A percentile compares a stretch with the other conserved stretches of the same genome.
Conservation (phyloP, 1,140 invertebrate species). For the Drosophila repletoides region DNA sequence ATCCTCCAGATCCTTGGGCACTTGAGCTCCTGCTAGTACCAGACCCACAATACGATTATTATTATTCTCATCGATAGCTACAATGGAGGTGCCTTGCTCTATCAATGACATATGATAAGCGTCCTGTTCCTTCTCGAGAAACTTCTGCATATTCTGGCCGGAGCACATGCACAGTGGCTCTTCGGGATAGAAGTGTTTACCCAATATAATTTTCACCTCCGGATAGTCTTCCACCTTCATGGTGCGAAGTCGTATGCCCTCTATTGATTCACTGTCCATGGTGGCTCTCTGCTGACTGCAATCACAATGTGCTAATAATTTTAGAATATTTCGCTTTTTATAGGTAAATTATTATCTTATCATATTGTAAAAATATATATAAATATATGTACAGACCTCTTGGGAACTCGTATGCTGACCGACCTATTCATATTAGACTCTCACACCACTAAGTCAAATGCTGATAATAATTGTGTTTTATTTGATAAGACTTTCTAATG, state of each 20-base stretch:
- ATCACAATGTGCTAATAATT: too few species aligned
- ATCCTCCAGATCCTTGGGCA: not conserved
- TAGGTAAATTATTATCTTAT: not conserved
- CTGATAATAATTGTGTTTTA: too few species aligned
- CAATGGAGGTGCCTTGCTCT: conserved; percentile 20
- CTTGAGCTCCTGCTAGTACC: conserved; percentile 12
- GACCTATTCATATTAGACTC: too few species aligned
- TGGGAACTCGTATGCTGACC: too few species aligned
- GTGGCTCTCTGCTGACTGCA: not conserved
- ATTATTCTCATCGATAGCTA: not conserved
- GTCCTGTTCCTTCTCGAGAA: conserved; percentile 11
- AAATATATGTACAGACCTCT: too few species aligned
- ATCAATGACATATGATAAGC: conserved; percentile 25
- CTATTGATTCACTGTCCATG: not conserved
- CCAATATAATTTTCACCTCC: conserved; percentile 14
- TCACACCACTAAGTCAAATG: too few species aligned
- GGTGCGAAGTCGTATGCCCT: conserved; percentile 19
- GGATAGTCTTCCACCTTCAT: conserved; percentile 26
- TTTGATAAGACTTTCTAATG: too few species aligned
- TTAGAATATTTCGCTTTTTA: too few species aligned
- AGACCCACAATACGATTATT: conserved; percentile 2
- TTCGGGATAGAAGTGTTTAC: conserved; percentile 4
- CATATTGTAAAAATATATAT: too few species aligned
- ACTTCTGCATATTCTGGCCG: not conserved
- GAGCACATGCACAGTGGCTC: conserved; percentile 19